Percentiles rank a stretch among this genome's conserved stretches.
Conservation (phyloP, 2,797 vertebrate genomes). For the Nasua narica region DNA sequence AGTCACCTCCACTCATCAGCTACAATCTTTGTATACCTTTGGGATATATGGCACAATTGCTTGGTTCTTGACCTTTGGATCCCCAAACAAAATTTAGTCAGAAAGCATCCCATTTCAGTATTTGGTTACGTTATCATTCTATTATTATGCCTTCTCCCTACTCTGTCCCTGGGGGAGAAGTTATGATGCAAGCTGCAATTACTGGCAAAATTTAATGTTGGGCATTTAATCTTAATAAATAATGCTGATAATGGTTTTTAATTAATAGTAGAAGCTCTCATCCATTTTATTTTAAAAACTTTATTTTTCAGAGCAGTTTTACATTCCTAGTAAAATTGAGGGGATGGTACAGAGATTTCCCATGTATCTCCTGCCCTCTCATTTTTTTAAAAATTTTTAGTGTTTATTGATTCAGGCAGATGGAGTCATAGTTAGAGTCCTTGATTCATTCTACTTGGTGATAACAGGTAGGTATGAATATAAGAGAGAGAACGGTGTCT, state of each 20-base stretch:
- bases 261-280: not conserved
- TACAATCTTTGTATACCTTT: not conserved
- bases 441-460: not conserved
- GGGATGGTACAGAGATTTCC: not conserved
- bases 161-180: not conserved
- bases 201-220: not conserved
- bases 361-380: not conserved
- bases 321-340: not conserved
- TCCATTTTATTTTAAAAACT: not conserved
- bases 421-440: not conserved
- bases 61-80: not conserved
- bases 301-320: not conserved
- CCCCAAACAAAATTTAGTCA: not conserved
- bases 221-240: slow-evolving; percentile 11
- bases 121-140: not conserved
- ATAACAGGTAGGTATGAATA: not conserved
- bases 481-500: not conserved
- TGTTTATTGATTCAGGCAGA: not conserved
- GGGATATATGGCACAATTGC: not conserved
- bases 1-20: not conserved
- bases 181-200: not conserved
- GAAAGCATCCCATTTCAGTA: not conserved
- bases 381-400: not conserved
- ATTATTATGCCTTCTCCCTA: not conserved
- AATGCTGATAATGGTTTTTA: not conserved